Evolutionary conservation across 2,113 vertebrate genomes (phyloP), one percentile per base, ranked within the genome.

Genomic region (Dipodomys ordii): DNA sequence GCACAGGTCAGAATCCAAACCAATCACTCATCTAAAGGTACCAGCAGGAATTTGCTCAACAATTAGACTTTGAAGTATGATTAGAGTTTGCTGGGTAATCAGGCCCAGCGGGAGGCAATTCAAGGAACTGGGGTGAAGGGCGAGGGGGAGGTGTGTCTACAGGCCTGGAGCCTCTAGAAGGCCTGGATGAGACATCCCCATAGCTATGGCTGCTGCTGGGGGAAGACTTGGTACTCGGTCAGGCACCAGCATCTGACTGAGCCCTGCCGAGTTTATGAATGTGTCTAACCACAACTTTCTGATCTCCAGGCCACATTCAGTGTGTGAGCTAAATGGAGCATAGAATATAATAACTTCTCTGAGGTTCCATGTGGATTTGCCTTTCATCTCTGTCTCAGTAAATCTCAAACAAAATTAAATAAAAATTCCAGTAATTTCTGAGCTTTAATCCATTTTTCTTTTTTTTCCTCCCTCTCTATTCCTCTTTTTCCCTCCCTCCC

Each of bases 251-350:
- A 30, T 77, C 87, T 79, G 82, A 90, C 82, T 44, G 53, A 88
- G 92, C 22, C 76, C 39, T 77, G 76, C 53, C 2, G 78, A 82
- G 90, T 93, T 95, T 83, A 95, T 84, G 71, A 83, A 93, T 88
- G 84, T 90, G 88, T 83, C 88, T 94, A 73, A 94, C 95, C 94
- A 69, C 91, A 94, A 65, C 83, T 87, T 93, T 97, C 95, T 96
- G 81, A 94, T 96, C 94, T 82, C 72, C 74, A 49, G 95, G 83
- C 83, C 96, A 83, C 44, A 92, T 30, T 83, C 93, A 74, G 30
- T 67, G 53, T 62, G 90, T 96, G 68, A 95, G 65, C 81, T 96
- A 95, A 95, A 94, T 92, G 0, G 8, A 93, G 94, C 87, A 57
- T 49, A 81, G 80, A 87, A 57, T 88, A 88, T 27, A 84, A 82